These are phyloP conservation scores for Nannospalax galili DNA, from an alignment of 2,113 vertebrate species.

Conservation along the genomic window DNA sequence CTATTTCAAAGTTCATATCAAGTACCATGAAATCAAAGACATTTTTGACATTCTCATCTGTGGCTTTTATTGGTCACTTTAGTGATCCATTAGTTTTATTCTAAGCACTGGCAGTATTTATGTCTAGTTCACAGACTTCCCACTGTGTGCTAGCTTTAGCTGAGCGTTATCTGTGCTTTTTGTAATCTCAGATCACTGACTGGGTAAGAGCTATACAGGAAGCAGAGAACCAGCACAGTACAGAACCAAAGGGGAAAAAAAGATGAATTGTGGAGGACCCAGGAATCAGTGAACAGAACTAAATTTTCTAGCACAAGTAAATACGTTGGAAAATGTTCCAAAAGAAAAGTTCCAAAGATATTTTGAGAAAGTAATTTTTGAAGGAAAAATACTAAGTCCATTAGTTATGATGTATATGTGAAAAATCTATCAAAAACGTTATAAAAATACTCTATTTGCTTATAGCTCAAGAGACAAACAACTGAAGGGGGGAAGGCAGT, in stretches of 20 bases:
- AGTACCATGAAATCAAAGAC: slow-evolving; percentile 15
- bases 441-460: background rate
- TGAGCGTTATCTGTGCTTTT: background rate
- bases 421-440: background rate
- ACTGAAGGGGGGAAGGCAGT: background rate
- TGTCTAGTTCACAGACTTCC: background rate
- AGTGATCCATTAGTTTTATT: background rate
- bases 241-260: background rate
- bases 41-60: background rate
- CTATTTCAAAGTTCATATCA: slow-evolving; percentile 34
- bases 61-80: slow-evolving; percentile 17
- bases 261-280: background rate
- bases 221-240: background rate
- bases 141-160: background rate
- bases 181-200: background rate
- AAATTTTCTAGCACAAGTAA: background rate
- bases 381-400: background rate
- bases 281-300: slow-evolving; percentile 22
- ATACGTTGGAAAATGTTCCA: slow-evolving; percentile 23
- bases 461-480: slow-evolving; percentile 34
- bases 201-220: background rate
- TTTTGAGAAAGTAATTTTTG: background rate
- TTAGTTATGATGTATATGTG: background rate
- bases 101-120: background rate
- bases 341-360: slow-evolving; percentile 18